Conservation (phyloP, 1,140 invertebrate species). For the Eupeodes corollae region DNA sequence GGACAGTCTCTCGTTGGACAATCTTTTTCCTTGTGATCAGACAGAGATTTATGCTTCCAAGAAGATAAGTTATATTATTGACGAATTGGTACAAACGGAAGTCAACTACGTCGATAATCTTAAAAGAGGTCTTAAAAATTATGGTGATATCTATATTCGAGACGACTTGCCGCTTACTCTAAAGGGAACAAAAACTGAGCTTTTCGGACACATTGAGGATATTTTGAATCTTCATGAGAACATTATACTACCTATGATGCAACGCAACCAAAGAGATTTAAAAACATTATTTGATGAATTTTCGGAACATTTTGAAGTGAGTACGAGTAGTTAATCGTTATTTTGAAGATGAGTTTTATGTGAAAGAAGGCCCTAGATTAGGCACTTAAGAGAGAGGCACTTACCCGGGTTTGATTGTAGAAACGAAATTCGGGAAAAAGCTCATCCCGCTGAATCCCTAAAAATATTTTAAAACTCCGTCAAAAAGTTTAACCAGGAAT, state of each 20-base stretch:
- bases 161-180: constrained; percentile 20
- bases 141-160: constrained; percentile 19
- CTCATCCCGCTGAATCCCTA: too few species aligned
- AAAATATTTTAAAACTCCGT: too few species aligned
- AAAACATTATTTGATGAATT: constrained; percentile 33
- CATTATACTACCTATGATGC: constrained; percentile 28
- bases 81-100: constrained; percentile 33
- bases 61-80: constrained; percentile 33
- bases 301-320: constrained; percentile 27
- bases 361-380: too few species aligned
- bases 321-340: constrained; percentile 5
- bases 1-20: constrained; percentile 30
- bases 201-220: constrained; percentile 24
- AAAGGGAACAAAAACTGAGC: constrained; percentile 11
- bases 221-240: constrained; percentile 28
- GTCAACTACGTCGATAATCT: constrained; percentile 33
- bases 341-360: too few species aligned
- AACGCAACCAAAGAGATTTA: constrained; percentile 29
- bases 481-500: too few species aligned
- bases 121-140: constrained; percentile 26
- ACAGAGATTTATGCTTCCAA: constrained; percentile 33
- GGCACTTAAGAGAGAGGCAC: too few species aligned
- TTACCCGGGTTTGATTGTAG: too few species aligned
- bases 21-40: constrained; percentile 34
- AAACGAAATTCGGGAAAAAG: too few species aligned